phyloP scores from a whole-genome alignment of 92 coral and sea anemone genomes.

The Desmophyllum pertusum region DNA sequence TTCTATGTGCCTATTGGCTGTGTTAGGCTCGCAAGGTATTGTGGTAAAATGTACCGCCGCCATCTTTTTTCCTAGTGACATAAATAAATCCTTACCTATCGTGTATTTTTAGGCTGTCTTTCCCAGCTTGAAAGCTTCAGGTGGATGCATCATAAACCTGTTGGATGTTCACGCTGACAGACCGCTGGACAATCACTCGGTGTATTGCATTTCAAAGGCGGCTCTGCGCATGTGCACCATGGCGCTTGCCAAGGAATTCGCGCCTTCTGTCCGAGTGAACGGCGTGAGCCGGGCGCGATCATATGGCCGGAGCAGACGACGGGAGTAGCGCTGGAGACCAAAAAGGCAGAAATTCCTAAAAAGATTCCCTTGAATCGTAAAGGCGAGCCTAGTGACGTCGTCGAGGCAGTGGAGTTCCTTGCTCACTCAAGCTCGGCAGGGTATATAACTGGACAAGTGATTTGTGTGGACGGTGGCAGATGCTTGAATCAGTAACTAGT shows the following conservation, averaged over 20 bases:
- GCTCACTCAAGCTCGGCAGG: constrained; percentile 40
- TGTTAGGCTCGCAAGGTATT: no score
- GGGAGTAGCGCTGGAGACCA: not conserved
- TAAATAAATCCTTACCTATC: not conserved
- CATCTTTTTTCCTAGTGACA: no score
- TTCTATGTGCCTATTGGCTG: no score
- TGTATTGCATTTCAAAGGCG: constrained; percentile 82
- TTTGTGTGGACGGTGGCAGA: constrained; percentile 70
- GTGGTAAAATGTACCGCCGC: no score
- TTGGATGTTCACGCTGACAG: constrained; percentile 73
- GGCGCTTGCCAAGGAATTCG: constrained; percentile 72
- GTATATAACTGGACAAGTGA: constrained; percentile 74
- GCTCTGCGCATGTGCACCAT: constrained; percentile 79
- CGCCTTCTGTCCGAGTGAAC: constrained; percentile 76
- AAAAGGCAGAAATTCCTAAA: constrained; percentile 29
- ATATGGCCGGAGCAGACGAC: constrained; percentile 48
- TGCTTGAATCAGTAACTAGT: constrained; percentile 58
- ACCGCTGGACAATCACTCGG: constrained; percentile 57
- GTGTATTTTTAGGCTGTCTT: constrained; percentile 68
- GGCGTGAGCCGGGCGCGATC: constrained; percentile 75
- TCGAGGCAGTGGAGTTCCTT: constrained; percentile 57
- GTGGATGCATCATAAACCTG: constrained; percentile 71
- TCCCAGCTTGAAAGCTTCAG: constrained; percentile 57
- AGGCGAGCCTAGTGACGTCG: constrained; percentile 59
- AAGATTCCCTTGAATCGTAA: constrained; percentile 60